phyloP scores from a whole-genome alignment of 2,797 vertebrate species.

The Sebastes nivosus region DNA sequence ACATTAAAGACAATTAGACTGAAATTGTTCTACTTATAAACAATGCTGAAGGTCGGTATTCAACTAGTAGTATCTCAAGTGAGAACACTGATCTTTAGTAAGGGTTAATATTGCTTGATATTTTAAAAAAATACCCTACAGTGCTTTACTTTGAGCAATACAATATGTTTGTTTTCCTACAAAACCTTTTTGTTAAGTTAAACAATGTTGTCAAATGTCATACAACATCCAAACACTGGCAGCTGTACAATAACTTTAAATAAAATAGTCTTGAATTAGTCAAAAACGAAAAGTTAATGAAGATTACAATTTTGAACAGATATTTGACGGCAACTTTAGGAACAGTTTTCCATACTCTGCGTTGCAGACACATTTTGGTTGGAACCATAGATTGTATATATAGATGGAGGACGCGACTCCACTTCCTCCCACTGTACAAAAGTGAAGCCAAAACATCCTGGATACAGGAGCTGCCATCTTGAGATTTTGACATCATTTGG shows the following conservation, averaged over 20 bases:
- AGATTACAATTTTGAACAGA: neutral
- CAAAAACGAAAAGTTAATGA: neutral
- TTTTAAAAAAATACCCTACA: neutral
- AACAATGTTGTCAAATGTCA: neutral
- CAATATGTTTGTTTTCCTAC: neutral
- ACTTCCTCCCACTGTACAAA: too few species aligned
- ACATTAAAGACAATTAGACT: neutral
- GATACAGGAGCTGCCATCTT: too few species aligned
- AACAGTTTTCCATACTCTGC: too few species aligned
- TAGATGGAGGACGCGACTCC: fast-evolving
- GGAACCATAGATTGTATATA: too few species aligned
- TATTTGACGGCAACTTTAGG: too few species aligned
- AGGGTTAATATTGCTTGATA: too few species aligned
- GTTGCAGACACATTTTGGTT: neutral
- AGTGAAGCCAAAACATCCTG: too few species aligned
- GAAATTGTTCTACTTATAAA: neutral
- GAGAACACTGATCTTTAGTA: too few species aligned
- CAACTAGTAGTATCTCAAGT: neutral
- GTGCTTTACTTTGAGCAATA: neutral
- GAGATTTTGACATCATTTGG: too few species aligned
- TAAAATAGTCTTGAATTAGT: neutral
- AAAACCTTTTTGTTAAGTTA: neutral
- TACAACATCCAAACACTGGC: neutral
- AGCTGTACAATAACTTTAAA: neutral
- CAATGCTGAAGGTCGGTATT: neutral